Evolutionary conservation across 2,113 vertebrate genomes (phyloP), one percentile per base, ranked within the genome.

Genomic region (Lepidothrix coronata): DNA sequence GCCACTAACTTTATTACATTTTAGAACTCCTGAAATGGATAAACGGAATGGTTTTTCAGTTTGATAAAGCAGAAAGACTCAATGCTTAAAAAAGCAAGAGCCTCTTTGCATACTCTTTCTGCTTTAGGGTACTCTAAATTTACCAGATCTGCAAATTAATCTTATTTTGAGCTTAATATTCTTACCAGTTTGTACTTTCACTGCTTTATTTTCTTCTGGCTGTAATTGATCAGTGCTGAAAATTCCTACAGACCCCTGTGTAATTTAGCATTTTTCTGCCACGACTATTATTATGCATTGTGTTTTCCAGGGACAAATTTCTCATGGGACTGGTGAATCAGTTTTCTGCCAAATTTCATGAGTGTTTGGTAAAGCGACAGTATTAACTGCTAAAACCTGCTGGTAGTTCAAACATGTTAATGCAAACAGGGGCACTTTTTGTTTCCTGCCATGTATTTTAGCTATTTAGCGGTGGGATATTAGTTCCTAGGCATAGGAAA

Each of bases 351-450:
- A 94, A 35, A 95, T 85, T 89, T 87, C 46, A 22, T 52, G 74
- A 91, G 52, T 57, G 46, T 85, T 85, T 95, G 93, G 91, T 84
- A 70, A 94, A 68, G 58, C 62, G 66, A 93, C 54, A 58, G 25
- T 84, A 89, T 93, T 89, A 95, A 87, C 55, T 91, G 89, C 43
- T 88, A 90, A 89, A 94, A 66, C 11, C 33, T 85, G 67, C 58
- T 84, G 65, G 37, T 8, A 2, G 18, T 54, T 95, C 88, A 85
- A 82, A 58, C 25, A 6, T 58, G 44, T 15, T 89, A 57, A 63
- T 88, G 49, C 88, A 79, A 94, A 91, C 35, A 81, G n/a, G 43
- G 55, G 15, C 44, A 65, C 8, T 79, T 89, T 27, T 65, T 74
- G 13, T 85, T 93, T 68, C 41, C 43, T 87, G 55, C 7, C 12